Conservation (phyloP, 2,888 invertebrate species). For the Diogma glabrata region DNA sequence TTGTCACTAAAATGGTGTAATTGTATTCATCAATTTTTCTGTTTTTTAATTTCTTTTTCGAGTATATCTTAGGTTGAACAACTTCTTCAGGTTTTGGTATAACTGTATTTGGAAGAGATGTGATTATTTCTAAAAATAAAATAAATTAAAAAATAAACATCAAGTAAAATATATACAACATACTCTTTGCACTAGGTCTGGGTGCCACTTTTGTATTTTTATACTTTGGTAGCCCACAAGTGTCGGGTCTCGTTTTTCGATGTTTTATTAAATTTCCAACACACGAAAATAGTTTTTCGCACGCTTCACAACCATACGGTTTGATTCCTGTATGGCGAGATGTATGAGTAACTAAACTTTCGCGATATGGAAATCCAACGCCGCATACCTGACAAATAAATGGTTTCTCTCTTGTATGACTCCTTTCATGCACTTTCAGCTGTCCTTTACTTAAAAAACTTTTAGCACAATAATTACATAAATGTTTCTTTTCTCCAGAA, state of each 20-base stretch:
- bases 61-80: too few species aligned
- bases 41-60: too few species aligned
- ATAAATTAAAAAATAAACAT: too few species aligned
- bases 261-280: conserved; percentile 40
- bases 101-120: too few species aligned
- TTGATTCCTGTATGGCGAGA: conserved; percentile 37
- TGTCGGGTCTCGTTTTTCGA: conserved; percentile 34
- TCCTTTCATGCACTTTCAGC: conserved; percentile 28
- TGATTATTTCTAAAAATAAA: too few species aligned
- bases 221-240: conserved; percentile 33
- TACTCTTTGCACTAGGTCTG: conserved; percentile 14
- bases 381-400: conserved; percentile 33
- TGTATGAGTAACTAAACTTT: conserved; percentile 38
- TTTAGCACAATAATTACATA: conserved; percentile 30
- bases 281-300: conserved; percentile 38
- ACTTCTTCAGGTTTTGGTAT: too few species aligned
- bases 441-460: conserved; percentile 27
- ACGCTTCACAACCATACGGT: conserved; percentile 37
- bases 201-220: conserved; percentile 20
- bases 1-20: too few species aligned
- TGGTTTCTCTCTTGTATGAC: conserved; percentile 28
- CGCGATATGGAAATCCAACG: conserved; percentile 38
- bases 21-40: too few species aligned
- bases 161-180: too few species aligned
- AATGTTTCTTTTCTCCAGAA: conserved; percentile 26